Conservation (phyloP, 2,888 invertebrate species). For the Itoplectis maculator region DNA sequence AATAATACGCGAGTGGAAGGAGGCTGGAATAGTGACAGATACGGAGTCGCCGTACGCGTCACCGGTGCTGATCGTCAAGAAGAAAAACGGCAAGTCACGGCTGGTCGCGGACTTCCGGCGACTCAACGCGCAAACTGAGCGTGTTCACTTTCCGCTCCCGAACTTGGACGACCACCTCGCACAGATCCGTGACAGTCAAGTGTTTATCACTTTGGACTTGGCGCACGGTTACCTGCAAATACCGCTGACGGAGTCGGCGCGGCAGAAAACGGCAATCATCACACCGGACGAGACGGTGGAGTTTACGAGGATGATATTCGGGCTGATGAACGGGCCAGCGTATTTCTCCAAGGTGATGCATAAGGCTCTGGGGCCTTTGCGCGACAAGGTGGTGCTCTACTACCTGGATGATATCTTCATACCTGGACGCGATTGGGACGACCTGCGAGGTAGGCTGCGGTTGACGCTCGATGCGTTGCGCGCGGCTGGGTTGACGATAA, state of each 20-base stretch:
- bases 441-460: not conserved
- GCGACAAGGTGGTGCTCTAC: not conserved
- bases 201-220: slow-evolving; percentile 21
- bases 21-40: slow-evolving; percentile 38
- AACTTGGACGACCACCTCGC: slow-evolving; percentile 48
- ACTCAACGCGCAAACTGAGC: slow-evolving; percentile 35
- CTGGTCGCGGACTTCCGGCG: slow-evolving; percentile 55
- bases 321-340: not conserved
- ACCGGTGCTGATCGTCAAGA: slow-evolving; percentile 59
- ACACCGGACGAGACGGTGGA: slow-evolving; percentile 63
- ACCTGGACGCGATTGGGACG: not conserved
- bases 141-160: slow-evolving; percentile 30
- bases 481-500: slow-evolving; percentile 73
- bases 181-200: not conserved
- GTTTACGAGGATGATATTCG: slow-evolving; percentile 1
- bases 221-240: slow-evolving; percentile 53
- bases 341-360: not conserved
- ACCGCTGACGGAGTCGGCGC: slow-evolving; percentile 42
- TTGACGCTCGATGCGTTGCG: slow-evolving; percentile 34
- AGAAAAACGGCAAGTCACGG: slow-evolving; percentile 54
- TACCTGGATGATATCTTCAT: slow-evolving; percentile 1
- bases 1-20: slow-evolving; percentile 38
- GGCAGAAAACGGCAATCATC: slow-evolving; percentile 57
- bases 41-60: slow-evolving; percentile 56
- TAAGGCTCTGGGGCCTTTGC: not conserved